A percentile compares a stretch with the other conserved stretches of the same genome.
These are phyloP conservation scores for Pseudobourletiella spinata DNA, from an alignment of 1,140 invertebrate species.

Conservation along the genomic window DNA sequence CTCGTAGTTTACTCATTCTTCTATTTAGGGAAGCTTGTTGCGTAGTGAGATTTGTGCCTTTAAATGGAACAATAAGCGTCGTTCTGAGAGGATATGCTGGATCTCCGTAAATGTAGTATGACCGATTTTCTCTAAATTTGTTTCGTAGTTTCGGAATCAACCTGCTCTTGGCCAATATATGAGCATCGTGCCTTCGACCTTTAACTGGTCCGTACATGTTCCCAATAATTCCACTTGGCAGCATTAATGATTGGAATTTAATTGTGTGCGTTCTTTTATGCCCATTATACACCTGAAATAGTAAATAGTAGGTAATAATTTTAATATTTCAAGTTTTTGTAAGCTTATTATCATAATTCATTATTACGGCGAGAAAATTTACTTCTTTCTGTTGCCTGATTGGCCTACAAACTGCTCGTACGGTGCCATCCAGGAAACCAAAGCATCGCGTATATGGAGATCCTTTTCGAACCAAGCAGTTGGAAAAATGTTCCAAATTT, in stretches of 20 bases:
- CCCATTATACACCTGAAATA: constrained; percentile 11
- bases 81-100: constrained; percentile 4
- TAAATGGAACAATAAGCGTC: constrained; percentile 10
- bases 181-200: constrained; percentile 6
- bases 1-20: no score
- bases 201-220: neutral
- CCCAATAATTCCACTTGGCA: constrained; percentile 6
- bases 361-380: neutral
- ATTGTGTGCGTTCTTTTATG: constrained; percentile 9
- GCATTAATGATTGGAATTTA: constrained; percentile 8
- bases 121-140: neutral
- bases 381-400: neutral
- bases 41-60: neutral
- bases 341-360: neutral
- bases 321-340: no score
- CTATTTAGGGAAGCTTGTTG: no score
- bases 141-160: neutral
- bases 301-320: no score
- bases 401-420: constrained; percentile 14
- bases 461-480: neutral
- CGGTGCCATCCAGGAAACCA: constrained; percentile 15
- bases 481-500: neutral
- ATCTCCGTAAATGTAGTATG: constrained; percentile 13
- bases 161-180: neutral
- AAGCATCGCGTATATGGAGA: constrained; percentile 7